These are phyloP conservation scores for Boulengeromyrus knoepffleri DNA, from an alignment of 2,113 vertebrate species.

Conservation along the genomic window DNA sequence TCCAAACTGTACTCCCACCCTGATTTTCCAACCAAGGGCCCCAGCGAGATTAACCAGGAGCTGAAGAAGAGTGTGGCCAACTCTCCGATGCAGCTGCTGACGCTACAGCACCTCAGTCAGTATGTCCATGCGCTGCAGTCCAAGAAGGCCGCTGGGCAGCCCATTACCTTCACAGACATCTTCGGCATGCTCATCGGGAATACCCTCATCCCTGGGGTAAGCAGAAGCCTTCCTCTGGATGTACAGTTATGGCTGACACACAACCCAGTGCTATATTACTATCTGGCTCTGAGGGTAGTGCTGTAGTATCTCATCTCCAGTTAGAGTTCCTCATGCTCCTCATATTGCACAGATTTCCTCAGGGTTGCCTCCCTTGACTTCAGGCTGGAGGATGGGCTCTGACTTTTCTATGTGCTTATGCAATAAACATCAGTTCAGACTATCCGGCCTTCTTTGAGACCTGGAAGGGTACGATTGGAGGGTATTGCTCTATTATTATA, in stretches of 20 bases:
- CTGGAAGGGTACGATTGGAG: not conserved
- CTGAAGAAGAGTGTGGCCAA: constrained; percentile 83
- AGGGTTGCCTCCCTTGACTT: not conserved
- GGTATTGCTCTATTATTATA: not conserved
- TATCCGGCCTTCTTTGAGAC: not conserved
- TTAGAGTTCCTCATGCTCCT: not conserved
- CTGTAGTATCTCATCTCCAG: not conserved
- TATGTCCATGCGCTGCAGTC: constrained; percentile 89
- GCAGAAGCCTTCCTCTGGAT: constrained; percentile 24
- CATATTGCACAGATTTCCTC: not conserved
- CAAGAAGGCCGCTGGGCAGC: constrained; percentile 88
- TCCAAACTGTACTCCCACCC: constrained; percentile 85
- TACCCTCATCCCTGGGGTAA: constrained; percentile 84
- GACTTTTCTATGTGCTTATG: not conserved
- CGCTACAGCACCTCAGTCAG: constrained; percentile 82
- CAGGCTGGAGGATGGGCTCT: not conserved
- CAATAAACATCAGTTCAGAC: not conserved
- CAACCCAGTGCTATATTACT: not conserved
- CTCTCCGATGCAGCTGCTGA: constrained; percentile 82
- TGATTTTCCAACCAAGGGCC: constrained; percentile 83
- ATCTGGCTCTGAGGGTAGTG: not conserved
- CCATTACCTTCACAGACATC: constrained; percentile 92
- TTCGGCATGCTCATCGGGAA: constrained; percentile 98
- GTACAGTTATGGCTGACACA: not conserved
- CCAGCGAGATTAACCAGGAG: constrained; percentile 83